phyloP scores from a whole-genome alignment of 2,113 vertebrate species.

The Xenopus laevis region DNA sequence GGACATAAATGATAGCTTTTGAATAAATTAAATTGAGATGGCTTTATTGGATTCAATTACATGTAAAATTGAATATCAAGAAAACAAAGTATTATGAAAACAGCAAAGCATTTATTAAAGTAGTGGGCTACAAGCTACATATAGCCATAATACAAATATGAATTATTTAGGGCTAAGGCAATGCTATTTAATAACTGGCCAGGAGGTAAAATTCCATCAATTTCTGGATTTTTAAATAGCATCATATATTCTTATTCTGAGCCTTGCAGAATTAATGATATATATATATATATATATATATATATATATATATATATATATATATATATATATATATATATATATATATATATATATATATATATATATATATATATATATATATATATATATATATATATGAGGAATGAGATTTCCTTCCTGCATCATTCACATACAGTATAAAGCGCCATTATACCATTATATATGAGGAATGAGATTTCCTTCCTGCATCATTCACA shows the following conservation, averaged over 20 bases:
- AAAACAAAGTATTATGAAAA: conserved; percentile 49
- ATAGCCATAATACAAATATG: conserved; percentile 40
- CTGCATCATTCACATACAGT: too few species aligned
- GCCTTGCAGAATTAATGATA: too few species aligned
- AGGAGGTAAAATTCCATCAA: conserved; percentile 10
- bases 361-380: too few species aligned
- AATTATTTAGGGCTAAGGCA: conserved; percentile 8
- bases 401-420: too few species aligned
- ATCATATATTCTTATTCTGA: neutral
- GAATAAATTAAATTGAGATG: conserved; percentile 40
- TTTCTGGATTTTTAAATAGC: neutral
- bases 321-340: too few species aligned
- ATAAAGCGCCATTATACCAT: too few species aligned
- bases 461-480: too few species aligned
- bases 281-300: too few species aligned
- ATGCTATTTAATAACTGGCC: conserved; percentile 23
- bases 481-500: too few species aligned
- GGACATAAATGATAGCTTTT: conserved; percentile 38
- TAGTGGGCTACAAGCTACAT: conserved; percentile 35
- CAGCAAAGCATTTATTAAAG: conserved; percentile 43
- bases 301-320: too few species aligned
- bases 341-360: too few species aligned
- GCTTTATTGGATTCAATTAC: conserved; percentile 50
- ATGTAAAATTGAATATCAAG: conserved; percentile 45
- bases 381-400: too few species aligned